Percentiles rank a stretch among this genome's conserved stretches.
These are phyloP conservation scores for Mormyrus lacerda DNA, from an alignment of 2,113 vertebrate species.

Conservation along the genomic window DNA sequence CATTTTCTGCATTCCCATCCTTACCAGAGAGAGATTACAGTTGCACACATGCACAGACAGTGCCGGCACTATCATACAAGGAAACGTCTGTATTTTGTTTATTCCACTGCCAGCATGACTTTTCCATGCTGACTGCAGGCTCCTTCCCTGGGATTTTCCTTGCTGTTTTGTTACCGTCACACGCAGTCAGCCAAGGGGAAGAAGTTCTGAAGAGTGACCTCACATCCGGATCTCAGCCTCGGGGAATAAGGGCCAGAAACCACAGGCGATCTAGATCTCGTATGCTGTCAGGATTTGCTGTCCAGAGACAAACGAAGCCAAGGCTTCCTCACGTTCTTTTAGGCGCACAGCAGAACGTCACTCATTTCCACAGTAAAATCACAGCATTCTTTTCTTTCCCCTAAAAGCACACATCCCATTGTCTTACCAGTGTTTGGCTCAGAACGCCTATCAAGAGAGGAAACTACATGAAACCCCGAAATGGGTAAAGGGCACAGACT, in stretches of 20 bases:
- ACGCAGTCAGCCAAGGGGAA: not conserved
- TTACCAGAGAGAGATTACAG: not conserved
- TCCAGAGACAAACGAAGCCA: not conserved
- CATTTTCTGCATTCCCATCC: not conserved
- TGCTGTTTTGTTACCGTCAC: not conserved
- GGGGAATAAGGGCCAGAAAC: not conserved
- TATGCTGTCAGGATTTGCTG: not conserved
- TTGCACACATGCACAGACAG: not conserved
- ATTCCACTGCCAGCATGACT: not conserved
- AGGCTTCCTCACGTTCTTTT: not conserved
- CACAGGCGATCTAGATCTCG: not conserved
- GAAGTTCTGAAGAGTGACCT: not conserved
- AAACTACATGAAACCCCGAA: not conserved
- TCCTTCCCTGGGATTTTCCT: not conserved
- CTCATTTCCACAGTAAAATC: not conserved
- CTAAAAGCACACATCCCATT: not conserved
- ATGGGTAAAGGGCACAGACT: not conserved
- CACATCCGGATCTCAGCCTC: not conserved
- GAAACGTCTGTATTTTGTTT: not conserved
- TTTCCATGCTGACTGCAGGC: not conserved
- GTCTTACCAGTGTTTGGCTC: not conserved
- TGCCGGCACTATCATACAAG: not conserved
- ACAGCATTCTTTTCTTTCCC: not conserved
- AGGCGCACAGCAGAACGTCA: not conserved
- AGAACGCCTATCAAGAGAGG: not conserved